These are phyloP conservation scores for Alviniconcha marisindica DNA, from an alignment of 1,140 invertebrate genomes.

Conservation along the genomic window DNA sequence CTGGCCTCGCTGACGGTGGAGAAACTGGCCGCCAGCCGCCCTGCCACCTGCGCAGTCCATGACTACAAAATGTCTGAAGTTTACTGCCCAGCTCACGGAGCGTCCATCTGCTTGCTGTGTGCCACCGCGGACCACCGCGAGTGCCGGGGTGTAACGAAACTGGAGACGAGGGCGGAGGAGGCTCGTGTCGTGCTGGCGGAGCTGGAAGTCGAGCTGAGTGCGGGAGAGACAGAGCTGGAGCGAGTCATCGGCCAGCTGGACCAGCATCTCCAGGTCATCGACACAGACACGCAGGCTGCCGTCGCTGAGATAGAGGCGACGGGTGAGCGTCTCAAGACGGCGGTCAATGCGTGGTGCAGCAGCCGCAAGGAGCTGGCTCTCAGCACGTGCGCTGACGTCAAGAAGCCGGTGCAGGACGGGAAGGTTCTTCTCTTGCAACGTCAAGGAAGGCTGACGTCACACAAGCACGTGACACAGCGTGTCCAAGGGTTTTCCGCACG, in stretches of 20 bases:
- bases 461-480: neutral
- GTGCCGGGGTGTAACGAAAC: neutral
- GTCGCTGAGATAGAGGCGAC: neutral
- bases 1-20: neutral
- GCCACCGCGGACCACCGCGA: neutral
- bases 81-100: neutral
- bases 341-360: neutral
- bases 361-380: neutral
- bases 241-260: neutral
- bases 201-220: neutral
- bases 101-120: neutral
- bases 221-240: neutral
- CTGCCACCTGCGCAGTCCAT: neutral
- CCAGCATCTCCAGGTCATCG: neutral
- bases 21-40: neutral
- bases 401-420: neutral
- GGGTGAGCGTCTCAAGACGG: conserved; percentile 6
- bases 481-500: neutral
- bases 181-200: neutral
- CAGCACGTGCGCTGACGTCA: neutral
- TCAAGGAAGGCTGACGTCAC: neutral
- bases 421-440: neutral
- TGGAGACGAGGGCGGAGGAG: neutral
- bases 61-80: neutral
- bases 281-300: neutral